phyloP scores from a whole-genome alignment of 2,797 vertebrate species.

The Coregonus sp. region DNA sequence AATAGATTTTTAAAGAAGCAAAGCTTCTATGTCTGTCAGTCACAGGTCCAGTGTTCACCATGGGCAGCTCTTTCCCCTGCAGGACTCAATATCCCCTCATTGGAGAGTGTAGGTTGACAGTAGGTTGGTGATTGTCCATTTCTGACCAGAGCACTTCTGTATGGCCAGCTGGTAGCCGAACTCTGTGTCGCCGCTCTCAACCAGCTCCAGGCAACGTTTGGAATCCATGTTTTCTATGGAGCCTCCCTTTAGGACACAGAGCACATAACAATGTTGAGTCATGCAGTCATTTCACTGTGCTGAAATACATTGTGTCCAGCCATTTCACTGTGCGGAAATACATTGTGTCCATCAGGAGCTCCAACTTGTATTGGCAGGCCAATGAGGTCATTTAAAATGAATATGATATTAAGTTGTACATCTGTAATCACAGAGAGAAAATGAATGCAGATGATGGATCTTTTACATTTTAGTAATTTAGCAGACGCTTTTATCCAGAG shows the following conservation, averaged over 20 bases:
- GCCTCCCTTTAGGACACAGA: constrained; percentile 77
- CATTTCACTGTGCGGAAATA: too few relatives aligned
- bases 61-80: neutral
- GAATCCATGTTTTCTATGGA: constrained; percentile 92
- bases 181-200: constrained; percentile 82
- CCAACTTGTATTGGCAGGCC: too few relatives aligned
- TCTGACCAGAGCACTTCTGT: constrained; percentile 89
- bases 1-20: constrained; percentile 10
- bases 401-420: too few relatives aligned
- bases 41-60: neutral
- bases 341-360: too few relatives aligned
- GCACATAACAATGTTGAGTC: neutral
- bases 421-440: too few relatives aligned
- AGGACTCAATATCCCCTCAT: neutral
- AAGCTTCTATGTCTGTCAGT: neutral
- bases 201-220: constrained; percentile 88
- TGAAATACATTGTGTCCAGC: too few relatives aligned
- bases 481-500: too few relatives aligned
- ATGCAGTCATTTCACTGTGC: neutral
- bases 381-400: too few relatives aligned
- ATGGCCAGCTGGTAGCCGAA: constrained; percentile 87
- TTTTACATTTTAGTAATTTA: too few relatives aligned
- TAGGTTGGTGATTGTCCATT: constrained; percentile 91
- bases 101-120: constrained; percentile 64
- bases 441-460: too few relatives aligned